Base-by-base conservation (phyloP, 2,888 invertebrate species). In the Lymantria dispar region DNA sequence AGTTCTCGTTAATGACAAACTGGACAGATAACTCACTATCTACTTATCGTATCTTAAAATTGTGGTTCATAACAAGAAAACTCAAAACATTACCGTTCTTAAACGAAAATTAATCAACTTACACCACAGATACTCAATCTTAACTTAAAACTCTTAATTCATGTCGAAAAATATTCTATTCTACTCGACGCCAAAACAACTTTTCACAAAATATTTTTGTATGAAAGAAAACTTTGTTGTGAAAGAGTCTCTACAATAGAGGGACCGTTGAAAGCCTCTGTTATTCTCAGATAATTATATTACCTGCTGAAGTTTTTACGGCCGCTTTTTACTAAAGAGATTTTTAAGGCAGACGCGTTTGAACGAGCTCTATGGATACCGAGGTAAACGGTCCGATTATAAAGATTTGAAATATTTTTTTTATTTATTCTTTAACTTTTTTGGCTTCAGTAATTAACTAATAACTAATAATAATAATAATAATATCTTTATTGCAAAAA, bases 261-360 rank as follows among this genome's bases (percentile, higher is more conserved):
- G 12, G 13, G 14, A 29, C 33, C 13, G 40, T 15, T 45, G 43
- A 43, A 54, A 56, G 43, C 55, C 43, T 47, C 48, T 45, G 50
- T 54, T 59, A 47, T 49, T 50, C 50, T 45, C 47, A 50, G 48
- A 59, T 62, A 64, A 63, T 64, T 53, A 54, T 50, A 53, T 61
- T 58, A 59, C 48, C 44, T 45, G 54, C 42, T 64, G 43, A 55
- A 59, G 45, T 48, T 53, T 39, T 53, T 31, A 47, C 33, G 33
- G 8, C 10, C 33, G 33, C 10, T 10, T 33, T 33, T 33, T 10
- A 33, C 33, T 33, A 33, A 33, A 33, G 33, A 33, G 33, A 33
- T 14, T 33, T 22, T 33, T 10, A 33, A 33, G 33, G 33, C 33
- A 33, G 33, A 33, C 8, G 33, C 33, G 33, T 10, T 33, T 33